Percentiles rank a stretch among this genome's conserved stretches.
These are phyloP conservation scores for Raja brachyura DNA, from an alignment of 2,113 vertebrate genomes.

Conservation along the genomic window DNA sequence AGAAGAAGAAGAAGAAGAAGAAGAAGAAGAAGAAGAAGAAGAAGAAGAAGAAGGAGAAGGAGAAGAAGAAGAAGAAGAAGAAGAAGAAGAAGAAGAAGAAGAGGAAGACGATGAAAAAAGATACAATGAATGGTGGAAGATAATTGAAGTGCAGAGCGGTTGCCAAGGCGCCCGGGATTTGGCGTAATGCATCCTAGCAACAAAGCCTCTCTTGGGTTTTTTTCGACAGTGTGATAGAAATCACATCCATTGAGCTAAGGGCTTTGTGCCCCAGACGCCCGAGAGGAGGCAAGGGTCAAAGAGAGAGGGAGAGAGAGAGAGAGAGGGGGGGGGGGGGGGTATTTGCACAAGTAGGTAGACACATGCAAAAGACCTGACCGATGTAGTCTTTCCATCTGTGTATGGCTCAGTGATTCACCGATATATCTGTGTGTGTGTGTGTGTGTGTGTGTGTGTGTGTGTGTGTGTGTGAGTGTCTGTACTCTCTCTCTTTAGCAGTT, in stretches of 20 bases:
- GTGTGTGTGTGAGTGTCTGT: neutral
- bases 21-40: no score
- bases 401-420: no score
- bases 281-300: neutral
- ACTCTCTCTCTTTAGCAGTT: constrained; percentile 9
- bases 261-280: neutral
- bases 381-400: neutral
- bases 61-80: no score
- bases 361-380: neutral
- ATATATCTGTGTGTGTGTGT: neutral
- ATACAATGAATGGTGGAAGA: neutral
- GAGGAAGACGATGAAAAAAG: no score
- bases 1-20: no score
- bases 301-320: neutral
- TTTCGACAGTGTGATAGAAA: neutral
- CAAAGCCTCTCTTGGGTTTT: neutral
- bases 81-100: no score
- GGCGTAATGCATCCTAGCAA: neutral
- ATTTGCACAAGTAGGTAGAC: neutral
- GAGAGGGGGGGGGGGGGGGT: neutral
- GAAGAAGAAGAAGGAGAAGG: no score
- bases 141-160: neutral
- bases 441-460: neutral
- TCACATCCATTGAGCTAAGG: neutral
- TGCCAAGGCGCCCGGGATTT: neutral